Percentiles rank a stretch among this genome's conserved stretches.
These are phyloP conservation scores for Ptilodon capucinus DNA, from an alignment of 2,888 invertebrate genomes.

Conservation along the genomic window DNA sequence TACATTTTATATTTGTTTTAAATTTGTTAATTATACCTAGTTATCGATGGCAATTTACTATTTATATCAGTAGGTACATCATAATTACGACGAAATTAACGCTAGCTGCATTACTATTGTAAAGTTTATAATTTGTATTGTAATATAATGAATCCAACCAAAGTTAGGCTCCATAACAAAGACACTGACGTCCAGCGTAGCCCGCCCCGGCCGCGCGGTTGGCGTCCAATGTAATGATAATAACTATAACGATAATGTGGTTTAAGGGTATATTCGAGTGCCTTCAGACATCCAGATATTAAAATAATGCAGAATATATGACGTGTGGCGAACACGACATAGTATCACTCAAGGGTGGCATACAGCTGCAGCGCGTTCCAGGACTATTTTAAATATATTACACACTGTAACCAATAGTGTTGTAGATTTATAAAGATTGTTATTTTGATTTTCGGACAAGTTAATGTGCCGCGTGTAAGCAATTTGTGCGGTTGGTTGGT, in stretches of 20 bases:
- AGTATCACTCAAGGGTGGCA: constrained; percentile 45
- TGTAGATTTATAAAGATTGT: constrained; percentile 4
- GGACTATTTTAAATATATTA: constrained; percentile 11
- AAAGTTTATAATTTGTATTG: constrained; percentile 34
- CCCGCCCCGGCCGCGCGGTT: constrained; percentile 12
- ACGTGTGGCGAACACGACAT: constrained; percentile 58
- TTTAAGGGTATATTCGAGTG: constrained; percentile 77
- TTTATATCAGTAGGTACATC: constrained; percentile 36
- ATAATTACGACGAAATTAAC: constrained; percentile 53
- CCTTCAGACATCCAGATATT: constrained; percentile 81
- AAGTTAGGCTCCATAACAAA: constrained; percentile 62
- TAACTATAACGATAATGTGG: constrained; percentile 55
- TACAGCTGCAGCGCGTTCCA: constrained; percentile 25
- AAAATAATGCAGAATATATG: constrained; percentile 70
- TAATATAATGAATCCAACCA: constrained; percentile 52
- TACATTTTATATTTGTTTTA: constrained; percentile 19
- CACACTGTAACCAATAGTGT: not conserved
- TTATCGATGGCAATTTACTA: constrained; percentile 31
- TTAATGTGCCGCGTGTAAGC: constrained; percentile 39
- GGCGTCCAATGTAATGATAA: constrained; percentile 38
- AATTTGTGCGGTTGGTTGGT: too few species aligned
- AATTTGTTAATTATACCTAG: constrained; percentile 22
- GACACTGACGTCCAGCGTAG: constrained; percentile 32
- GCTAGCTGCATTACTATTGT: constrained; percentile 53
- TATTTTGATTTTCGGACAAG: constrained; percentile 36